Conservation (phyloP, 2,113 vertebrate species). For the Sander vitreus region DNA sequence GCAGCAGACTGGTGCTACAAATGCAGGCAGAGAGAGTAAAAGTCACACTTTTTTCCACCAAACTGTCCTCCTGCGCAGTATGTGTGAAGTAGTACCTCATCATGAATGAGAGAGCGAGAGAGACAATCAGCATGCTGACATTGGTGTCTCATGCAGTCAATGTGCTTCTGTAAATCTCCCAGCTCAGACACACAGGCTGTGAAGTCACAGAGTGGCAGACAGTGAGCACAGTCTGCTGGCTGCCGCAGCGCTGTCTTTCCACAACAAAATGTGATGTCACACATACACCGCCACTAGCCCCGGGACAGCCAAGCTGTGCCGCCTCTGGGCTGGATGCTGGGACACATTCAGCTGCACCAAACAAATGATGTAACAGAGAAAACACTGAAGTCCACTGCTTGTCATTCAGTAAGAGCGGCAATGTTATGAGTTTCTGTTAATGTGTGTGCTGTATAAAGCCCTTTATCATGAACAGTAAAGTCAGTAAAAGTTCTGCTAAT, state of each 20-base stretch:
- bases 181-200: conserved; percentile 61
- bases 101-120: not conserved
- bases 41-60: conserved; percentile 31
- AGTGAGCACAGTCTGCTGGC: conserved; percentile 61
- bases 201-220: conserved; percentile 72
- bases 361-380: conserved; percentile 71
- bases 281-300: not conserved
- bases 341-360: conserved; percentile 56
- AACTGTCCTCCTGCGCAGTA: conserved; percentile 21
- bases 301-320: conserved; percentile 21
- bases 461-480: not conserved
- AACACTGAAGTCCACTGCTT: conserved; percentile 35
- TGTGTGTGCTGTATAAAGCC: not conserved
- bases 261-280: conserved; percentile 68
- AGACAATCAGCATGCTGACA: conserved; percentile 61
- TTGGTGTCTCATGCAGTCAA: conserved; percentile 63
- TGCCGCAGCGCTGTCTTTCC: conserved; percentile 50
- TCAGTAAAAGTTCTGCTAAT: not conserved
- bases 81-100: conserved; percentile 33
- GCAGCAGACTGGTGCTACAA: not conserved
- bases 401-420: conserved; percentile 14
- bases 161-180: conserved; percentile 60
- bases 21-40: not conserved
- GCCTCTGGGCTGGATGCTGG: conserved; percentile 44
- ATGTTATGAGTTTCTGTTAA: not conserved